Percentiles rank a stretch among this genome's conserved stretches.
Conservation (phyloP, 1,140 invertebrate genomes). For the Heliconius hewitsoni region DNA sequence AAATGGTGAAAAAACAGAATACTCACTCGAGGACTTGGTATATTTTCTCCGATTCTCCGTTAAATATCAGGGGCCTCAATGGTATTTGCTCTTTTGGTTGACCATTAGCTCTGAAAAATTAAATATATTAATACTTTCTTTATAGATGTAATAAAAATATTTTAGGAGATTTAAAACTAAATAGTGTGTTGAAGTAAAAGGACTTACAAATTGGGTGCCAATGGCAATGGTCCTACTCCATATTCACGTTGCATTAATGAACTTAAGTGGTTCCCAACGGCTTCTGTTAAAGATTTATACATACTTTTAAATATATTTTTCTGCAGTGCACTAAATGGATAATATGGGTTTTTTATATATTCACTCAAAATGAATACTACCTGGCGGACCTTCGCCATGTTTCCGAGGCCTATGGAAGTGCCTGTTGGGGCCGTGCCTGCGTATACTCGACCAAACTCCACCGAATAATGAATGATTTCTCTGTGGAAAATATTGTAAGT, state of each 20-base stretch:
- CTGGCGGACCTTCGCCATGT: slow-evolving; percentile 57
- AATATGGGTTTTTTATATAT: neutral
- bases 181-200: neutral
- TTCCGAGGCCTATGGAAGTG: slow-evolving; percentile 63
- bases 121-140: neutral
- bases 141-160: too few species aligned
- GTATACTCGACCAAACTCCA: slow-evolving; percentile 95
- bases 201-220: slow-evolving; percentile 77
- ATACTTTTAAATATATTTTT: neutral
- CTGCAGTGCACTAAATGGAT: neutral
- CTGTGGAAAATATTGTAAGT: slow-evolving; percentile 77
- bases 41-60: slow-evolving; percentile 84
- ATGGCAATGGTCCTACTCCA: slow-evolving; percentile 62
- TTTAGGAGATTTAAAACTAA: too few species aligned
- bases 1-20: slow-evolving; percentile 26
- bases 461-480: slow-evolving; percentile 98
- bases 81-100: slow-evolving; percentile 87
- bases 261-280: slow-evolving; percentile 76
- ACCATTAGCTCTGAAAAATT: slow-evolving; percentile 66
- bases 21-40: slow-evolving; percentile 88
- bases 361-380: slow-evolving; percentile 38
- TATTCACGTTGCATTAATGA: slow-evolving; percentile 80
- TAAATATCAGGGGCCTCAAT: slow-evolving; percentile 87
- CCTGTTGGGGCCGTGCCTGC: slow-evolving; percentile 82
- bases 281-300: slow-evolving; percentile 48